Base-by-base conservation (phyloP, 2,797 vertebrate species). In the Momotus momota region DNA sequence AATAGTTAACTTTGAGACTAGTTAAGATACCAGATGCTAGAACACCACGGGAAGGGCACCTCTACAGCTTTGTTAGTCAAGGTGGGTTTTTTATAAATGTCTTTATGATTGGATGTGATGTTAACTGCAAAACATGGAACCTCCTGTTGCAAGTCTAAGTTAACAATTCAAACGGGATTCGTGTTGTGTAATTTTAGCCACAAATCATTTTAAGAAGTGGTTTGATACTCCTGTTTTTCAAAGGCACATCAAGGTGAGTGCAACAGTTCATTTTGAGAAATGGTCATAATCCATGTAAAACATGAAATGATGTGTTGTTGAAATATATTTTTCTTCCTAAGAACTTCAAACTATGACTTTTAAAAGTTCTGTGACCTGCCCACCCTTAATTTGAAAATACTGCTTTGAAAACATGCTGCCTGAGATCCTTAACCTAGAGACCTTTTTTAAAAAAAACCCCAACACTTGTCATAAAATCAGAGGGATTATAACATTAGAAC, bases 401-500 rank as follows among this genome's bases (percentile, higher is more conserved):
- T 86, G 72, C 58, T 57, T 64, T 72, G 72, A 81, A 82, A 94
- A 62, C 33, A 12, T 5, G 5, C 74, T 90, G 82, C 57, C 75
- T 70, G 70, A 94, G 85, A 66, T 46, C 67, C 41, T 81, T 48
- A 69, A 66, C 10, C 19, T 23, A 70, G 43, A 74, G 29, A 27
- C 48, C 10, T 40, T 51, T 67, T 55, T 54, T 65, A 23, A 33
- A 55, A 48, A 48, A 82, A 86, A 5, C 35, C 4, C 12, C 40
- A 72, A 29, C n/a, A 58, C 15, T 33, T 84, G 66, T 81, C 90
- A 51, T 78, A 85, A 86, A 62, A 84, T 75, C 58, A 84, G 62
- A 93, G 67, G 82, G n/a, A 52, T 78, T 86, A 73, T 33, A 64
- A 94, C 55, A 25, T 86, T 62, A 84, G 83, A 91, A 82, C 51